Base-by-base conservation (phyloP, 2,888 invertebrate species). In the Entomobrya proxima region DNA sequence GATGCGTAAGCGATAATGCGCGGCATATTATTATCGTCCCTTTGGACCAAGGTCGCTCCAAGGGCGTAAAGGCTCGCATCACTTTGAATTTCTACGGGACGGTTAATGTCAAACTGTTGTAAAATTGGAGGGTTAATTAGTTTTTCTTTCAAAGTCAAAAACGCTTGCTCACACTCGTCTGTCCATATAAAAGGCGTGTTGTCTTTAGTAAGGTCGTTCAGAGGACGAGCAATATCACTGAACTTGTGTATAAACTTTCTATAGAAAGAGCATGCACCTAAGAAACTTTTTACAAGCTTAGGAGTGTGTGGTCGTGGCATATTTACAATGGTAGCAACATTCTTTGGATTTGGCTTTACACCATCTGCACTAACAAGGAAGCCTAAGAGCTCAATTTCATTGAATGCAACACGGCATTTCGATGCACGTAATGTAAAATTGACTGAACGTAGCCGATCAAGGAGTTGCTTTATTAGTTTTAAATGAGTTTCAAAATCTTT, bases 391-490 rank as follows among this genome's bases (percentile, higher is more conserved):
- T 13, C 6, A 5, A 52, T 24, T 35, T 79, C 79, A 1, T 32
- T 18, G 9, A 27, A 52, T 0, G 6, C 32, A 9, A 79, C 2
- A 0, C 1, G 7, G 30, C 79, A 79, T 18, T 77, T 77, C 15
- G 58, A 4, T 15, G 37, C 37, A 15, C 55, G 35, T 13, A 69
- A 18, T 6, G 55, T 79, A 1, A 80, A 13, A 37, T 35, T 69
- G 18, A 40, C 35, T 7, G 6, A 0, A 1, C 30, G 15, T 15
- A 79, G 30, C 9, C 27, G 21, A 13, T 47, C 15, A 52, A 79
- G 21, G 13, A 52, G 7, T 77, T 91, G 91, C 86, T 92, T 92
- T 0, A 67, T 13, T 4, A 7, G 9, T 35, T 9, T 2, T 5
- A 67, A n/a, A 47, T 67, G 69, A 18, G 1, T n/a, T 13, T 18